A percentile compares a stretch with the other conserved stretches of the same genome.
Conservation (phyloP, 2,888 invertebrate species). For the Nemapogon koenigi region DNA sequence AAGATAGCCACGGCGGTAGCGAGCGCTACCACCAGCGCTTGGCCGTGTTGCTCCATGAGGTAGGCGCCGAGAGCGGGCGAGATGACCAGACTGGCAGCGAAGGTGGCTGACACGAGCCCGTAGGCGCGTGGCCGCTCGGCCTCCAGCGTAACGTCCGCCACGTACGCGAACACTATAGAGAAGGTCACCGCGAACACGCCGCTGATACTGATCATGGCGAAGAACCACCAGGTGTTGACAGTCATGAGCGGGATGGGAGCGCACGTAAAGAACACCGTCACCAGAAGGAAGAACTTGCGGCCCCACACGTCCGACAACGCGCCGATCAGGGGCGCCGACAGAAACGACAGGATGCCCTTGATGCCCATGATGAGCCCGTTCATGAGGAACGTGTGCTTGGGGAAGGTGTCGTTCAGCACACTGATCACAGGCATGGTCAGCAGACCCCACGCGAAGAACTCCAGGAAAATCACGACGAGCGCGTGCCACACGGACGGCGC, state of each 20-base stretch:
- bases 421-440: slow-evolving; percentile 97
- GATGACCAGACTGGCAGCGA: slow-evolving; percentile 98
- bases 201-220: slow-evolving; percentile 98
- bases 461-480: slow-evolving; percentile 97
- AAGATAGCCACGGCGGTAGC: slow-evolving; percentile 95
- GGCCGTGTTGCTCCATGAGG: slow-evolving; percentile 84
- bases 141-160: slow-evolving; percentile 98
- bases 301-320: slow-evolving; percentile 99
- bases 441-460: slow-evolving; percentile 99
- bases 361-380: slow-evolving; percentile 99
- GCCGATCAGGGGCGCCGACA: slow-evolving; percentile 96
- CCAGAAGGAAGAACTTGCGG: slow-evolving; percentile 94
- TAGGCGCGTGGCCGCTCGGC: slow-evolving; percentile 94
- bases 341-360: slow-evolving; percentile 96
- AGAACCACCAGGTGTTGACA: slow-evolving; percentile 99
- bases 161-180: slow-evolving; percentile 99
- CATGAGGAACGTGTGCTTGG: slow-evolving; percentile 98
- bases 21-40: slow-evolving; percentile 88
- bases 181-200: slow-evolving; percentile 99
- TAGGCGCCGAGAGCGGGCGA: slow-evolving; percentile 96
- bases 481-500: slow-evolving; percentile 98
- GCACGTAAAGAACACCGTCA: slow-evolving; percentile 99
- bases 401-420: slow-evolving; percentile 96
- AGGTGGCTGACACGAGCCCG: slow-evolving; percentile 97
- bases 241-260: slow-evolving; percentile 98